Conservation (phyloP, 1,140 invertebrate species). For the Camponotus floridanus region DNA sequence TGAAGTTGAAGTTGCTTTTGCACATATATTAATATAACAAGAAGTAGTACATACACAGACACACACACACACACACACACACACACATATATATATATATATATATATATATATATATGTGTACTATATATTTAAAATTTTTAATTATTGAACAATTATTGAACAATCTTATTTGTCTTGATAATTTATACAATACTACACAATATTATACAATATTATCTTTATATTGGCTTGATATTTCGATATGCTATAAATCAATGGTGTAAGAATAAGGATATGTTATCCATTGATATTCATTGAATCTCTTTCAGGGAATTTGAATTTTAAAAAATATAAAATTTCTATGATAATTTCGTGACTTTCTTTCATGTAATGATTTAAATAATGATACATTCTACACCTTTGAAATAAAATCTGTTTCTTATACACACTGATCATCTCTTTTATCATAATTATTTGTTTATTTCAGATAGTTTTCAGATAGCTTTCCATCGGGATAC, state of each 20-base stretch:
- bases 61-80: too few species aligned
- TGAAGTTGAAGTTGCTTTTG: slow-evolving; percentile 56
- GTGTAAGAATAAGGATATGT: slow-evolving; percentile 77
- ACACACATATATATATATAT: too few species aligned
- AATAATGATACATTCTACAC: slow-evolving; percentile 77
- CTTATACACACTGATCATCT: slow-evolving; percentile 52
- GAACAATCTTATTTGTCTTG: not conserved
- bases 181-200: slow-evolving; percentile 31
- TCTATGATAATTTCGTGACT: slow-evolving; percentile 66
- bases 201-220: slow-evolving; percentile 2
- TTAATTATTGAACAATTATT: not conserved
- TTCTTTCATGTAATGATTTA: slow-evolving; percentile 53
- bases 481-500: slow-evolving; percentile 85
- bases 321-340: slow-evolving; percentile 56
- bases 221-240: slow-evolving; percentile 76
- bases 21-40: slow-evolving; percentile 12
- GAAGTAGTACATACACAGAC: too few species aligned
- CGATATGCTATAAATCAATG: slow-evolving; percentile 74
- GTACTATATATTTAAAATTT: not conserved
- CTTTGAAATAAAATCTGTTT: slow-evolving; percentile 77
- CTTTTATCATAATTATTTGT: slow-evolving; percentile 83
- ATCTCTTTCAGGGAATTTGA: slow-evolving; percentile 70
- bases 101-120: too few species aligned
- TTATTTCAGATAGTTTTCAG: slow-evolving; percentile 86
- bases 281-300: slow-evolving; percentile 61